Percentiles rank a stretch among this genome's conserved stretches.
Evolutionary conservation across 2,113 vertebrate species (phyloP).

Genomic region (Mixornis gularis): DNA sequence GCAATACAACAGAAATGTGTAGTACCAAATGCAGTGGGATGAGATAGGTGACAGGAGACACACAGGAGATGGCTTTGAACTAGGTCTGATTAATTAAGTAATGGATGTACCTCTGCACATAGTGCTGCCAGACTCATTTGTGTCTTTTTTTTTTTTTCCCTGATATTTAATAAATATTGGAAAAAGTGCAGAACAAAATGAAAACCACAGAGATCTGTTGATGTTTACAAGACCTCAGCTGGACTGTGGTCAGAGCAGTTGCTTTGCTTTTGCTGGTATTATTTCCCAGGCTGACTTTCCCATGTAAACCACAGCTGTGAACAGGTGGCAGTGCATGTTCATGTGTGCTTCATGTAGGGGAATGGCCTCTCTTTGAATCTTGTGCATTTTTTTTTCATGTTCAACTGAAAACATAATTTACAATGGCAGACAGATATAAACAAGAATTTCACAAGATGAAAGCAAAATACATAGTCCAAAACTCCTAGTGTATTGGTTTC

Average conservation of each 20-base stretch:
- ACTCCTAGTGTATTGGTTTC: not conserved
- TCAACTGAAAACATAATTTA: not conserved
- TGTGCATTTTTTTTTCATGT: not conserved
- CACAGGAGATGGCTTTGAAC: not conserved
- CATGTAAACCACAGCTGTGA: not conserved
- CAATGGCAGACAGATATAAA: not conserved
- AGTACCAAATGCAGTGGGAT: not conserved
- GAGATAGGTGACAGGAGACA: not conserved
- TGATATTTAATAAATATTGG: not conserved
- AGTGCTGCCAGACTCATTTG: fast-evolving
- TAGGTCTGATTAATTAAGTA: not conserved
- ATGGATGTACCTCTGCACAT: too few species aligned
- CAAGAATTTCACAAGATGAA: not conserved
- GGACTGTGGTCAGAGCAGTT: not conserved
- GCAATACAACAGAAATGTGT: not conserved
- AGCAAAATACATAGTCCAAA: not conserved
- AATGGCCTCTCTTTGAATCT: not conserved
- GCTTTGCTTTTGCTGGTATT: not conserved
- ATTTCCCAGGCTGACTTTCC: not conserved
- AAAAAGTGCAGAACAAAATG: not conserved
- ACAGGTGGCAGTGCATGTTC: not conserved
- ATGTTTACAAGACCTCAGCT: conserved; percentile 13
- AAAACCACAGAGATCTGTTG: not conserved
- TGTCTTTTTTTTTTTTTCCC: not conserved
- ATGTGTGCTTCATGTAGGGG: not conserved